These are phyloP conservation scores for Chaetodon auriga DNA, from an alignment of 2,113 vertebrate genomes.

Conservation along the genomic window DNA sequence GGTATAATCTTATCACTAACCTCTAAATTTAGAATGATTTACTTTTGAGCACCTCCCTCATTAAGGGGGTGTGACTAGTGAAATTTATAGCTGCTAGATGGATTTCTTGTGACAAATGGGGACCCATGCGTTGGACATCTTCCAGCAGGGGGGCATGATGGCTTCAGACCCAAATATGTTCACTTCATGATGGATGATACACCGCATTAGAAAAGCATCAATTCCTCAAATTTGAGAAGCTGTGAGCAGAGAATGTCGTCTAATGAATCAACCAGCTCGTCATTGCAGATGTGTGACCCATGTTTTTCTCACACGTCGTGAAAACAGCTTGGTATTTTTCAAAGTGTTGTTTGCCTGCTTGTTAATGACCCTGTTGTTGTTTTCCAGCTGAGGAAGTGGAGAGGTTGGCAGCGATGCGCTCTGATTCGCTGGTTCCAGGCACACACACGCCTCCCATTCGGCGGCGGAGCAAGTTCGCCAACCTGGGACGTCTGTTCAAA, in stretches of 20 bases:
- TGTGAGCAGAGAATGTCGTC: neutral
- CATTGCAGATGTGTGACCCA: neutral
- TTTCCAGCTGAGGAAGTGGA: conserved; percentile 94
- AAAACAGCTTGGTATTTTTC: neutral
- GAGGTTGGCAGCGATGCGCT: conserved; percentile 96
- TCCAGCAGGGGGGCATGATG: too few species aligned
- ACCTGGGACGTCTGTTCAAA: conserved; percentile 95
- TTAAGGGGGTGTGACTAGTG: neutral
- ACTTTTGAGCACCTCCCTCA: neutral
- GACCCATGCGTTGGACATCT: neutral
- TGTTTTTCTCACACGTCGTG: neutral
- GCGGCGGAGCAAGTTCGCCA: conserved; percentile 96
- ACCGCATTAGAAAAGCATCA: too few species aligned
- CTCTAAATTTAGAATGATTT: neutral
- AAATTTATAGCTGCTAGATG: neutral
- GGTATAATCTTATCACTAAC: neutral
- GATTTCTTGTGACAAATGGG: conserved; percentile 7
- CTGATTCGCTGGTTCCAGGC: conserved; percentile 96
- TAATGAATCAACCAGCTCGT: neutral
- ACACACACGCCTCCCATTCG: conserved; percentile 98
- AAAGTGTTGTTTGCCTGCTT: neutral
- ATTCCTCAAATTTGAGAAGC: neutral
- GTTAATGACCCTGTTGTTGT: conserved; percentile 5
- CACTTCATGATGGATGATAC: too few species aligned
- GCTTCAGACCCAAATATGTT: neutral